Base-by-base conservation (phyloP, 1,140 invertebrate genomes). In the Notospermus geniculatus region DNA sequence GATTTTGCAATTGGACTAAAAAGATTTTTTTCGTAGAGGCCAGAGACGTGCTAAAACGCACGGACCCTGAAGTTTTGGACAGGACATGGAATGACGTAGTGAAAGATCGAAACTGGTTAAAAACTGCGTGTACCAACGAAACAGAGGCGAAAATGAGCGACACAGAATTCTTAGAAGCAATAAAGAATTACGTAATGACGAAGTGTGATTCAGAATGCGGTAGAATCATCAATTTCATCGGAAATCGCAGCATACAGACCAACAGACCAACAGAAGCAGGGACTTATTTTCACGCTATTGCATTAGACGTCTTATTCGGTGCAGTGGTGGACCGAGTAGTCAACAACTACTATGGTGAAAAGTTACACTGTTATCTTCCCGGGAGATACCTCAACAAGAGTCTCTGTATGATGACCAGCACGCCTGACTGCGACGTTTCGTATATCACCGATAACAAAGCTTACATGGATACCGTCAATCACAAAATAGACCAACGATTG, bases 1-100 rank as follows among this genome's bases (percentile, higher is more conserved):
- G 46, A 7, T 50, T 50, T n/a, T 50, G 46, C 25, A 50, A 50
- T 50, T 50, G 46, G 46, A 50, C 46, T 5, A 50, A 50, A 50
- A 5, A 9, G 9, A 50, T 23, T 7, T n/a, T 50, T 9, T 50
- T 50, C n/a, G 46, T 50, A 9, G 46, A 50, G n/a, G 46, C 19
- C 4, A 5, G 46, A 7, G 5, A 50, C 25, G 46, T 50, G 5
- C 19, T 27, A 4, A 7, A 5, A 4, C 25, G n/a, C n/a, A 27
- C 46, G 4, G 46, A 50, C n/a, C 46, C 46, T 9, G 25, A 50
- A 4, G n/a, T 7, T 4, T 23, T 5, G 25, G n/a, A 50, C 4
- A 19, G n/a, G n/a, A 50, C 46, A n/a, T 50, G 46, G 46, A 23
- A 19, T 4, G 25, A 19, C n/a, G 4, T 50, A 9, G n/a, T 50